Base-by-base conservation (phyloP, 1,140 invertebrate genomes). In the Zophobas atratus region DNA sequence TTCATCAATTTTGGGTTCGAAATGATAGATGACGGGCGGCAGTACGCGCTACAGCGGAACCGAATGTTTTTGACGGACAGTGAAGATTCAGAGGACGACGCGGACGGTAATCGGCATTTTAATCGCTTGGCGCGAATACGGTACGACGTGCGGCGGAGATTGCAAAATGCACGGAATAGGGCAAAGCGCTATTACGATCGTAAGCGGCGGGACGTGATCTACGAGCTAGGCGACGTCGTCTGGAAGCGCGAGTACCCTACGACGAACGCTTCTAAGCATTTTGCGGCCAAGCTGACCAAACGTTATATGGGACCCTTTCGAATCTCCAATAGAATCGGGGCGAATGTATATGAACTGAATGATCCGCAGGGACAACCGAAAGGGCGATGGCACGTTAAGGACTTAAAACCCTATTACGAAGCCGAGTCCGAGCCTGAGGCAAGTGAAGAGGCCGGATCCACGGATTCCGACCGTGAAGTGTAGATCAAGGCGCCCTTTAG, bases 261-360 rank as follows among this genome's bases (percentile, higher is more conserved):
- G 20, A 71, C 46, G 1, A 51, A 77, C 34, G 46, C 63, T 5
- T 6, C 63, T 1, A 77, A 53, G 35, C 53, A 72, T 49, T 70
- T 71, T 51, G 34, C n/a, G 1, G 51, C 43, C 39, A 77, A 77
- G 55, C 38, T 77, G 3, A 46, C 75, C 6, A 46, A 46, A 39
- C 70, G 70, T 48, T 76, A 32, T 70, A 3, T 43, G n/a, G 75
- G 63, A n/a, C 75, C 75, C 1, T 77, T 51, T 56, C n/a, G 8
- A 8, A 48, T 77, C 38, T 1, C 3, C 4, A 41, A 39, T 3
- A 36, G 43, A 35, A 2, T 32, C 6, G 57, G 57, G 6, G 6
- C 2, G 35, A 63, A 63, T 20, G 57, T 63, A 2, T 63, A 63
- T 33, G 57, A 63, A 34, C 72, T 43, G 1, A 38, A 33, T 1